Evolutionary conservation across 1,140 invertebrate species (phyloP).

Genomic region (Grapholita molesta): DNA sequence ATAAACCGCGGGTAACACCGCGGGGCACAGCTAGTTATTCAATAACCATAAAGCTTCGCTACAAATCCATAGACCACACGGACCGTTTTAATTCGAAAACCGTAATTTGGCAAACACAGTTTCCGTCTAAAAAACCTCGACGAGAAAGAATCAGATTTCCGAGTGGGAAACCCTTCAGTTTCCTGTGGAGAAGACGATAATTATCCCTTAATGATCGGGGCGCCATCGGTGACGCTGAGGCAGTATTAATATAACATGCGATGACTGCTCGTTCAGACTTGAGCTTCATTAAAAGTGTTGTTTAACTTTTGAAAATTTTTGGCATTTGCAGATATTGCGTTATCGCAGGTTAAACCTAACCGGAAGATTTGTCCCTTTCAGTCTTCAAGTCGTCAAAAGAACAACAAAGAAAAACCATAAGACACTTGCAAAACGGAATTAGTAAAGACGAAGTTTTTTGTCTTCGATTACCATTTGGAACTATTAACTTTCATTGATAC

Average conservation of each 20-base stretch:
- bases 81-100: not conserved
- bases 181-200: slow-evolving; percentile 69
- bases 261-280: slow-evolving; percentile 52
- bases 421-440: too few species aligned
- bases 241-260: slow-evolving; percentile 68
- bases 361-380: too few species aligned
- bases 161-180: slow-evolving; percentile 61
- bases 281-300: not conserved
- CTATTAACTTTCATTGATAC: too few species aligned
- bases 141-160: slow-evolving; percentile 70
- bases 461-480: too few species aligned
- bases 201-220: slow-evolving; percentile 70
- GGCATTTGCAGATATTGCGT: too few species aligned
- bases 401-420: too few species aligned
- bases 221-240: slow-evolving; percentile 52
- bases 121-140: slow-evolving; percentile 34
- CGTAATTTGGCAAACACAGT: slow-evolving; percentile 20
- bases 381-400: too few species aligned
- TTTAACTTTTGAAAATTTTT: not conserved
- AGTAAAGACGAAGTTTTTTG: too few species aligned
- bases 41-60: too few species aligned
- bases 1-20: too few species aligned
- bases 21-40: too few species aligned
- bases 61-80: not conserved
- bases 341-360: too few species aligned